phyloP scores from a whole-genome alignment of 2,113 vertebrate genomes.

The Promerops cafer region DNA sequence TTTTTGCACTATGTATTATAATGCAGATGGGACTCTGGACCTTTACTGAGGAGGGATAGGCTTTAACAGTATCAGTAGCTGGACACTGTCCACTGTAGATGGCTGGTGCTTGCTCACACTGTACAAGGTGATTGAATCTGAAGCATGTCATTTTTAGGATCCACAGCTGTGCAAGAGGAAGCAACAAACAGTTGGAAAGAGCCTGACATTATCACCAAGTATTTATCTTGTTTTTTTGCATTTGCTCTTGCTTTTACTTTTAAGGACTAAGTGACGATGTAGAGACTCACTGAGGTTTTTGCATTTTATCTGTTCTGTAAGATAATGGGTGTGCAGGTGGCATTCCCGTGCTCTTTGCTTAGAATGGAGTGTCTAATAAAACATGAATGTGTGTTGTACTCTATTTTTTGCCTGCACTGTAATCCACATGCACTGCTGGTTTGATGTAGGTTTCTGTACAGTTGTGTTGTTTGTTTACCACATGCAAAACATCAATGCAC shows the following conservation, averaged over 20 bases:
- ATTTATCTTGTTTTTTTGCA: conserved; percentile 43
- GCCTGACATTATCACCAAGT: conserved; percentile 31
- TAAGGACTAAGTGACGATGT: neutral
- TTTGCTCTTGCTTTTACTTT: conserved; percentile 14
- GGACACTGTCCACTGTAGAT: neutral
- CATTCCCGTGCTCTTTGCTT: neutral
- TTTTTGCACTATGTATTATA: neutral
- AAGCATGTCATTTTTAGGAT: conserved; percentile 60
- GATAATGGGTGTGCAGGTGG: neutral
- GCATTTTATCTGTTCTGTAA: neutral
- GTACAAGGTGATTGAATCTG: neutral
- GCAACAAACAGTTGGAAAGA: conserved; percentile 60
- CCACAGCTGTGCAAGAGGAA: conserved; percentile 66
- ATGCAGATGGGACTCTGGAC: neutral
- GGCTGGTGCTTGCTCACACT: neutral
- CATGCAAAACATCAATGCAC: neutral
- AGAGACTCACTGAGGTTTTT: neutral
- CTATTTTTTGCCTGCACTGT: neutral
- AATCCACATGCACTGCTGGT: neutral
- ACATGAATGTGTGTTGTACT: neutral
- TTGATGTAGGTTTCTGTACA: neutral
- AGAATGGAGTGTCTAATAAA: conserved; percentile 6
- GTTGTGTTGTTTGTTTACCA: neutral
- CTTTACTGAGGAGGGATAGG: neutral
- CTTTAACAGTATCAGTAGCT: neutral